Evolutionary conservation across 1,140 invertebrate genomes (phyloP).

Genomic region (Heliconius congener): DNA sequence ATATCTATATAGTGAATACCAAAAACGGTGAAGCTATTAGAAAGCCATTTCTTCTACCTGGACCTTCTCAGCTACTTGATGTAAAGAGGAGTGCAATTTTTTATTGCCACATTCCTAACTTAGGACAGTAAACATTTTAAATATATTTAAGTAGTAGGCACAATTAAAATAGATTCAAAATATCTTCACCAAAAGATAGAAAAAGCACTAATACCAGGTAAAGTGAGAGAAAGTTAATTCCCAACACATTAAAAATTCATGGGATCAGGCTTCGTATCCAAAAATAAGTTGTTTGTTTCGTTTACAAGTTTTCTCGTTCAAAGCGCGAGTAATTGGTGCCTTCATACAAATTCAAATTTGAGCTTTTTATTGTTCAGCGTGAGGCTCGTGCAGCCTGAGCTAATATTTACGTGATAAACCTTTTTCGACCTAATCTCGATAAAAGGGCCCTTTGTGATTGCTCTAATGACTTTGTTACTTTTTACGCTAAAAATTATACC

Average conservation of each 20-base stretch:
- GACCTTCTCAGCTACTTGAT: too few relatives aligned
- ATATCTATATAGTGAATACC: too few relatives aligned
- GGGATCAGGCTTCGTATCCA: conserved; percentile 59
- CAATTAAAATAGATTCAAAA: too few relatives aligned
- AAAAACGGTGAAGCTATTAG: too few relatives aligned
- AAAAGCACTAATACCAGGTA: conserved; percentile 1
- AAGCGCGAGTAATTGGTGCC: conserved; percentile 48
- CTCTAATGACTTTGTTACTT: conserved; percentile 10
- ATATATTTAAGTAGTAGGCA: too few relatives aligned
- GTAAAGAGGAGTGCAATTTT: too few relatives aligned
- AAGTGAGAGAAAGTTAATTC: conserved; percentile 67
- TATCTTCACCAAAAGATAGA: background rate
- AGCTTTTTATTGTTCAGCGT: conserved; percentile 36
- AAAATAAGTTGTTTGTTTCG: conserved; percentile 70
- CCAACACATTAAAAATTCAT: conserved; percentile 72
- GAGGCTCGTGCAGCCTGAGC: conserved; percentile 29
- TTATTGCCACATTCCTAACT: too few relatives aligned
- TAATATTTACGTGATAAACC: conserved; percentile 37
- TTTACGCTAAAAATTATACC: background rate
- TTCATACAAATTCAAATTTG: conserved; percentile 49
- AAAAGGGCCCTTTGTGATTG: conserved; percentile 19
- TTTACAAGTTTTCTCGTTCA: conserved; percentile 41
- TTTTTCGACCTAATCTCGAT: conserved; percentile 31
- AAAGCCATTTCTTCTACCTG: too few relatives aligned
- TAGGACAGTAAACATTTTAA: too few relatives aligned